These are phyloP conservation scores for Dromius quadrimaculatus DNA, from an alignment of 2,888 invertebrate species.

Conservation along the genomic window DNA sequence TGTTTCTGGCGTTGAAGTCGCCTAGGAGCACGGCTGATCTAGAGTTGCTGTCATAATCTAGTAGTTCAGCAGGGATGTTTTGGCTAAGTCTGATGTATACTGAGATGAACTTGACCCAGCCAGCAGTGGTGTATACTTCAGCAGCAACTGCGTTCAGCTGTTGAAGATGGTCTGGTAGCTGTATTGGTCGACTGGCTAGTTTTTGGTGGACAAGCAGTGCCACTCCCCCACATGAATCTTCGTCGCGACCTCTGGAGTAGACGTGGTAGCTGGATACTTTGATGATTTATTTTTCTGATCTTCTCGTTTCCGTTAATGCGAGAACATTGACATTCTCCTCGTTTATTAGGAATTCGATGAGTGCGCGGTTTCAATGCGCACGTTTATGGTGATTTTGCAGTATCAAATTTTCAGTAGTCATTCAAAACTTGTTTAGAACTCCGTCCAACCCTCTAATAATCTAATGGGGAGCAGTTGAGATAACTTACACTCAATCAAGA, in stretches of 20 bases:
- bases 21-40: neutral
- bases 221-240: neutral
- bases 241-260: neutral
- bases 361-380: neutral
- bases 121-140: neutral
- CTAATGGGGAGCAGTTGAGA: no score
- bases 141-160: neutral
- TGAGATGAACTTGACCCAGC: neutral
- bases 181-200: neutral
- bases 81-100: neutral
- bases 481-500: no score
- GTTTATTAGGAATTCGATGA: neutral
- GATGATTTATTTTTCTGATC: neutral
- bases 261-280: neutral
- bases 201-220: neutral
- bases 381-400: neutral
- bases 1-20: neutral
- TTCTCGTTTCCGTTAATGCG: neutral
- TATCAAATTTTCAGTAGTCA: no score
- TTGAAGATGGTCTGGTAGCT: neutral
- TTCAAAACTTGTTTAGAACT: no score
- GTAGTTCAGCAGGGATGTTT: neutral
- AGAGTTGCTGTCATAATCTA: no score
- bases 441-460: no score
- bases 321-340: neutral